Evolutionary conservation across 2,888 invertebrate species (phyloP).

Genomic region (Lycophotia porphyrea): DNA sequence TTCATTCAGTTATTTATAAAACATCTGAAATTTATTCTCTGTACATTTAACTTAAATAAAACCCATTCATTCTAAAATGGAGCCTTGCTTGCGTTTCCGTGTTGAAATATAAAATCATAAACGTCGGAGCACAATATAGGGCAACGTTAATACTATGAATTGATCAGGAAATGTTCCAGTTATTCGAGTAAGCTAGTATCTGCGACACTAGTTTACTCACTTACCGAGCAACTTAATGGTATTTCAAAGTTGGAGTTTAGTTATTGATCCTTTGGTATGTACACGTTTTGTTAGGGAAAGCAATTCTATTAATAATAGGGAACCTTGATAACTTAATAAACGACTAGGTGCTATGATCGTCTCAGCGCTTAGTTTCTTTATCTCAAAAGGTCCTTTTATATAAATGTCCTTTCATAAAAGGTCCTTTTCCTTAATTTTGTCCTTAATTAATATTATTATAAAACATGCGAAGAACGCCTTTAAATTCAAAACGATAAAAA

Average conservation of each 20-base stretch:
- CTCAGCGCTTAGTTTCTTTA: too few species aligned
- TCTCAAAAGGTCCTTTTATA: too few species aligned
- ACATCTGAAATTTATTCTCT: neutral
- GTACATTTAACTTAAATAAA: neutral
- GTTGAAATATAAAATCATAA: constrained; percentile 24
- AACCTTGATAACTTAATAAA: neutral
- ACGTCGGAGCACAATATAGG: neutral
- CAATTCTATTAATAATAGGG: neutral
- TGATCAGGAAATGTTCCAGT: constrained; percentile 49
- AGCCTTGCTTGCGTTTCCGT: constrained; percentile 12
- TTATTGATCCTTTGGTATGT: constrained; percentile 1
- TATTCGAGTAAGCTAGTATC: constrained; percentile 19
- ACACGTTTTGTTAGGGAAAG: neutral
- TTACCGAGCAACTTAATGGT: neutral
- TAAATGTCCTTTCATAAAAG: too few species aligned
- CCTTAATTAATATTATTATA: too few species aligned
- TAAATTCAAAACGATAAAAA: too few species aligned
- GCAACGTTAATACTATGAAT: constrained; percentile 14
- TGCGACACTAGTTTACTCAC: too few species aligned
- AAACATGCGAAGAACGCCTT: too few species aligned
- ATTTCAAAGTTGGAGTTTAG: constrained; percentile 14
- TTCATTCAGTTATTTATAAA: neutral
- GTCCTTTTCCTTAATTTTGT: too few species aligned
- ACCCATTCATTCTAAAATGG: neutral
- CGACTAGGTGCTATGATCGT: too few species aligned